Evolutionary conservation across 1,140 invertebrate genomes (phyloP).

Genomic region (Melitaea cinxia): DNA sequence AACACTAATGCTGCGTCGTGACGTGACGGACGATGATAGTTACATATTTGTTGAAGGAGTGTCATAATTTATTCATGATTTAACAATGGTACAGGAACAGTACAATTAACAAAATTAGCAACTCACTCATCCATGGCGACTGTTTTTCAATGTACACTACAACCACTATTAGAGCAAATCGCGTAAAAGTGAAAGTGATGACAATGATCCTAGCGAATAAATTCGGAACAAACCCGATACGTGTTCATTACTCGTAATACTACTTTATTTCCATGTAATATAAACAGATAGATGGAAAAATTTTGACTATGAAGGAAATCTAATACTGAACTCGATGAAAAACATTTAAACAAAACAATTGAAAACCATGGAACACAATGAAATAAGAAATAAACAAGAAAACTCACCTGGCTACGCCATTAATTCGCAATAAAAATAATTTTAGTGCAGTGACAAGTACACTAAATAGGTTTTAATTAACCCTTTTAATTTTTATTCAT

Average conservation of each 20-base stretch:
- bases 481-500: background rate
- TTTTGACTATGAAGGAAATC: constrained; percentile 75
- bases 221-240: constrained; percentile 80
- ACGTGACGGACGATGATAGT: constrained; percentile 49
- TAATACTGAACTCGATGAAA: constrained; percentile 75
- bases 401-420: constrained; percentile 81
- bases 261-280: constrained; percentile 69
- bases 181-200: constrained; percentile 80
- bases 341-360: constrained; percentile 79
- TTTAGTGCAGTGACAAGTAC: constrained; percentile 41
- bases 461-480: constrained; percentile 19
- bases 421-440: constrained; percentile 82
- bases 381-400: constrained; percentile 80
- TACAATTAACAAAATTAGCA: constrained; percentile 55
- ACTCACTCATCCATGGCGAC: constrained; percentile 79
- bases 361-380: constrained; percentile 76
- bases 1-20: constrained; percentile 33
- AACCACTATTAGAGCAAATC: constrained; percentile 70
- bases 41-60: constrained; percentile 59
- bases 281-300: constrained; percentile 71
- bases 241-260: constrained; percentile 79
- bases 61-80: constrained; percentile 67
- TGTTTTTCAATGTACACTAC: constrained; percentile 61
- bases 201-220: constrained; percentile 79
- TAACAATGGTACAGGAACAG: constrained; percentile 60